A percentile compares a stretch with the other conserved stretches of the same genome.
phyloP scores from a whole-genome alignment of 2,113 vertebrate genomes.

The Eretmochelys imbricata region DNA sequence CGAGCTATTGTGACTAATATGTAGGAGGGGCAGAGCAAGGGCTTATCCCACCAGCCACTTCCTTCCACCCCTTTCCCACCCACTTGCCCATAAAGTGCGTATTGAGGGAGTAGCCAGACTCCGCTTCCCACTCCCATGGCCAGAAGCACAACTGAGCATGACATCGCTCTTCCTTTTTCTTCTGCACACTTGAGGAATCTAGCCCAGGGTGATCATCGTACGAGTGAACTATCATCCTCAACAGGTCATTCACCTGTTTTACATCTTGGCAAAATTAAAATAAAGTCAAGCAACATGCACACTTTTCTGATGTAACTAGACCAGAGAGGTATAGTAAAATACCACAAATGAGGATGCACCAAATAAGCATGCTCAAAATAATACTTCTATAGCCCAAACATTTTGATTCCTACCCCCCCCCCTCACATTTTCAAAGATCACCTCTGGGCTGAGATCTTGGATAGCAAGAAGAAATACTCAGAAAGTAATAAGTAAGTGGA shows the following conservation, averaged over 20 bases:
- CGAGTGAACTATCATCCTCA: background rate
- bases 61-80: too few relatives aligned
- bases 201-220: background rate
- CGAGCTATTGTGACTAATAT: background rate
- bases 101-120: too few relatives aligned
- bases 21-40: too few relatives aligned
- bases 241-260: background rate
- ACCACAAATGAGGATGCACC: background rate
- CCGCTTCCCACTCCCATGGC: too few relatives aligned
- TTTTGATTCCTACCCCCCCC: background rate
- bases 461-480: background rate
- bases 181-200: background rate
- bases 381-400: background rate
- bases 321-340: background rate
- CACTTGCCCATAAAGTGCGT: too few relatives aligned
- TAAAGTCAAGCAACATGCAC: background rate
- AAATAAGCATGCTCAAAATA: background rate
- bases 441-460: background rate
- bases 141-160: too few relatives aligned
- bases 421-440: background rate
- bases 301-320: background rate
- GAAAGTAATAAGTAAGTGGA: too few relatives aligned
- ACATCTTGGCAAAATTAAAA: background rate
- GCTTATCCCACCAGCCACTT: too few relatives aligned
- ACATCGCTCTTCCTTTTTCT: too few relatives aligned